Evolutionary conservation across 2,888 invertebrate species (phyloP).

Genomic region (Onthophagus sagittarius): DNA sequence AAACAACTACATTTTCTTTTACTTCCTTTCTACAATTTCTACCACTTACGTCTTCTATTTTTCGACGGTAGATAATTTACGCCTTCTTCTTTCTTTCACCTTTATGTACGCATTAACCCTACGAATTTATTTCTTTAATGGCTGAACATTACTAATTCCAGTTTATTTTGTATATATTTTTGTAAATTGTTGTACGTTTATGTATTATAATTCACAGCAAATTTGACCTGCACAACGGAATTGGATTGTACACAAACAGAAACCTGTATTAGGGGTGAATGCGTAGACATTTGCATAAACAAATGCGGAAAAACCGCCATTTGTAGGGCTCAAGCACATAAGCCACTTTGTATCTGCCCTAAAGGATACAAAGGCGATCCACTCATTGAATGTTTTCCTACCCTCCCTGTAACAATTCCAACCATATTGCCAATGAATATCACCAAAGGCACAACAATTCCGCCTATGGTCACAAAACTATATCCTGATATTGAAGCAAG

Average conservation of each 20-base stretch:
- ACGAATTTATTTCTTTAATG: conserved; percentile 17
- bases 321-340: conserved; percentile 52
- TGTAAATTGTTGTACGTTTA: conserved; percentile 37
- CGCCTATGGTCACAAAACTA: background rate
- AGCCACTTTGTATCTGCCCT: conserved; percentile 49
- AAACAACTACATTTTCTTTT: conserved; percentile 25
- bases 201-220: conserved; percentile 44
- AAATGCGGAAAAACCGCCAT: conserved; percentile 50
- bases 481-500: conserved; percentile 10
- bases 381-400: conserved; percentile 47
- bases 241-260: conserved; percentile 53
- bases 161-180: conserved; percentile 31
- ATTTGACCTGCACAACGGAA: conserved; percentile 51
- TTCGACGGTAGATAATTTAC: conserved; percentile 8
- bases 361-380: conserved; percentile 53
- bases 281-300: conserved; percentile 53
- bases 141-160: conserved; percentile 28
- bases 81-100: conserved; percentile 13
- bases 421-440: conserved; percentile 11
- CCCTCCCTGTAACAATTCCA: conserved; percentile 14
- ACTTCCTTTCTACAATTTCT: conserved; percentile 13
- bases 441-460: conserved; percentile 9
- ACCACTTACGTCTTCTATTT: conserved; percentile 13
- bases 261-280: conserved; percentile 52
- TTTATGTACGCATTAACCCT: conserved; percentile 22